phyloP scores from a whole-genome alignment of 2,888 invertebrate genomes.

The Petrolisthes cinctipes region DNA sequence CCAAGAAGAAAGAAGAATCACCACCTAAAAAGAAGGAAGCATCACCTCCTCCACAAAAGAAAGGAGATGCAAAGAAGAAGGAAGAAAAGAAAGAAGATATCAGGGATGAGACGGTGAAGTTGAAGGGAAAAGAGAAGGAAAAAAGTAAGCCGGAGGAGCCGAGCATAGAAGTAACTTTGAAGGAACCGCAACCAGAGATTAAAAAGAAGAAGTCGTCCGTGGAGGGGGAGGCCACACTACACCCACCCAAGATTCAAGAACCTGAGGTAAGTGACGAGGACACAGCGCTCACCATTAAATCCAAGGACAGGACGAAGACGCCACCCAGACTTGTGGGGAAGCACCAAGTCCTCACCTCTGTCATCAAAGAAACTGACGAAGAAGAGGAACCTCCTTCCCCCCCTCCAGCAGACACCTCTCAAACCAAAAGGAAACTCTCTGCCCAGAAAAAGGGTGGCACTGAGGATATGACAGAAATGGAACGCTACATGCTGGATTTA shows the following conservation, averaged over 20 bases:
- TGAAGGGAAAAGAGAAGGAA: slow-evolving; percentile 9
- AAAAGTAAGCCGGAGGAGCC: slow-evolving; percentile 14
- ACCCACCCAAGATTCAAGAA: slow-evolving; percentile 38
- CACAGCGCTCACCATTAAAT: slow-evolving; percentile 47
- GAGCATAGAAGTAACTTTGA: slow-evolving; percentile 37
- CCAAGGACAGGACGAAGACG: slow-evolving; percentile 42
- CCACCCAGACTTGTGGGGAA: slow-evolving; percentile 42
- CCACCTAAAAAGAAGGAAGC: background rate
- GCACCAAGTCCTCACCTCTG: slow-evolving; percentile 50
- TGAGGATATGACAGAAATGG: slow-evolving; percentile 50
- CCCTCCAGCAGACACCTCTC: slow-evolving; percentile 19
- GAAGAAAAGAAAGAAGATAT: background rate
- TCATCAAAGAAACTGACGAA: slow-evolving; percentile 57
- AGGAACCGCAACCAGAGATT: slow-evolving; percentile 21
- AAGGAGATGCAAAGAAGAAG: slow-evolving; percentile 1
- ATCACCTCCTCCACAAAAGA: background rate
- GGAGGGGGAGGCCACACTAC: slow-evolving; percentile 45
- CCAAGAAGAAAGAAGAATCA: background rate
- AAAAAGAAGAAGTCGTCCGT: slow-evolving; percentile 54
- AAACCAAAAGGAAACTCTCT: background rate
- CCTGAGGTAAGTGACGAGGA: slow-evolving; percentile 55
- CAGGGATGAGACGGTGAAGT: background rate
- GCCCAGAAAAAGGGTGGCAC: background rate
- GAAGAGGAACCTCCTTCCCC: slow-evolving; percentile 44
- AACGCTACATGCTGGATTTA: slow-evolving; percentile 47